phyloP scores from a whole-genome alignment of 2,888 invertebrate genomes.

The Andrena hattorfiana region DNA sequence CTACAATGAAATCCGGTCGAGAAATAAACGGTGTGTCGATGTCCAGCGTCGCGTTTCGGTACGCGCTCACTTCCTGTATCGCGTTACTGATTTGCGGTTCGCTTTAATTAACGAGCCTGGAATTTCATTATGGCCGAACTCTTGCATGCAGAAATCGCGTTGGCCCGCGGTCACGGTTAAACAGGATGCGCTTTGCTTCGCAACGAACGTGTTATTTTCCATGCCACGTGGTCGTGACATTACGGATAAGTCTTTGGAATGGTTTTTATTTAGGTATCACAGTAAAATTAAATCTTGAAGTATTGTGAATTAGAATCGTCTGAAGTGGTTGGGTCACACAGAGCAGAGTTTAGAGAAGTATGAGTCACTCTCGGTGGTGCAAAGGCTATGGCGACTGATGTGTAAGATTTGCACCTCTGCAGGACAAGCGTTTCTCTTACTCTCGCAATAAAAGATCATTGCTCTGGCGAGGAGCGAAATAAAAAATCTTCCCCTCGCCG shows the following conservation, averaged over 20 bases:
- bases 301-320: too few species aligned
- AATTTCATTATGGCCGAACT: slow-evolving; percentile 67
- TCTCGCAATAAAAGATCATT: neutral
- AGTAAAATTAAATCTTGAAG: too few species aligned
- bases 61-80: slow-evolving; percentile 55
- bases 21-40: slow-evolving; percentile 59
- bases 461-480: neutral
- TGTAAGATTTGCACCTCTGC: neutral
- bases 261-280: too few species aligned
- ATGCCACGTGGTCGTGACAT: slow-evolving; percentile 17
- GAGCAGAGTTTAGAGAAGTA: too few species aligned
- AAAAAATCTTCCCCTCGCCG: neutral
- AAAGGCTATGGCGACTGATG: neutral
- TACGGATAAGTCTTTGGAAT: too few species aligned
- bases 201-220: slow-evolving; percentile 37
- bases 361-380: neutral
- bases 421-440: slow-evolving; percentile 7
- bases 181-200: slow-evolving; percentile 40
- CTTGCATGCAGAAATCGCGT: slow-evolving; percentile 44
- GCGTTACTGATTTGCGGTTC: slow-evolving; percentile 67
- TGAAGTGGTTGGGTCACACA: too few species aligned
- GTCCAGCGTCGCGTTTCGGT: slow-evolving; percentile 28
- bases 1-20: slow-evolving; percentile 68
- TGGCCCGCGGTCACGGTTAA: slow-evolving; percentile 46
- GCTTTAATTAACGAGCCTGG: slow-evolving; percentile 70